These are phyloP conservation scores for Labeo catla DNA, from an alignment of 2,113 vertebrate species.

Conservation along the genomic window DNA sequence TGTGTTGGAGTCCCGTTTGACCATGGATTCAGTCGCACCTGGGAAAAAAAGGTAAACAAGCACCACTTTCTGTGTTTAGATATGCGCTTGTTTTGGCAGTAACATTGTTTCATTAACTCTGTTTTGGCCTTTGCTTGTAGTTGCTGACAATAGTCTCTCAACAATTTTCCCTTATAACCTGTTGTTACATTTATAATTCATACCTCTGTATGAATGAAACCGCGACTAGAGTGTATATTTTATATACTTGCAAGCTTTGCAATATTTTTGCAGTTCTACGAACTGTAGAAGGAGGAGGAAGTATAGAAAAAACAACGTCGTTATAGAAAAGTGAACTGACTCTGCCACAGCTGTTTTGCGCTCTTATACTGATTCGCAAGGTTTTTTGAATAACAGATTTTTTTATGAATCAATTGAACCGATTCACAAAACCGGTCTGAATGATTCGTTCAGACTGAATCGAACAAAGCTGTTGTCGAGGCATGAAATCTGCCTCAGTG, in stretches of 20 bases:
- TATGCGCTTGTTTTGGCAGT: background rate
- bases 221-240: background rate
- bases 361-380: background rate
- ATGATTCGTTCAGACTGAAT: background rate
- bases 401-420: background rate
- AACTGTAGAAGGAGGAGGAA: background rate
- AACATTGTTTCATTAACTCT: background rate
- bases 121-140: background rate
- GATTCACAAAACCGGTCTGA: background rate
- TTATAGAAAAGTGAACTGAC: background rate
- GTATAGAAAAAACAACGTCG: background rate
- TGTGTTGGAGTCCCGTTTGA: background rate
- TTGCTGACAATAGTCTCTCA: background rate
- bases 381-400: background rate
- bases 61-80: background rate
- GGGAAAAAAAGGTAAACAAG: conserved; percentile 80
- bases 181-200: conserved; percentile 37
- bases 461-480: background rate
- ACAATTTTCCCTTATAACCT: background rate
- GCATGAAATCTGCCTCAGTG: background rate
- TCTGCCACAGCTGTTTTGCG: background rate
- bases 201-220: background rate
- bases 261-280: background rate
- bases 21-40: conserved; percentile 77
- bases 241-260: background rate